Evolutionary conservation across 53 echinoderm and acorn worm species (phyloP).

Genomic region (Antedon mediterranea): DNA sequence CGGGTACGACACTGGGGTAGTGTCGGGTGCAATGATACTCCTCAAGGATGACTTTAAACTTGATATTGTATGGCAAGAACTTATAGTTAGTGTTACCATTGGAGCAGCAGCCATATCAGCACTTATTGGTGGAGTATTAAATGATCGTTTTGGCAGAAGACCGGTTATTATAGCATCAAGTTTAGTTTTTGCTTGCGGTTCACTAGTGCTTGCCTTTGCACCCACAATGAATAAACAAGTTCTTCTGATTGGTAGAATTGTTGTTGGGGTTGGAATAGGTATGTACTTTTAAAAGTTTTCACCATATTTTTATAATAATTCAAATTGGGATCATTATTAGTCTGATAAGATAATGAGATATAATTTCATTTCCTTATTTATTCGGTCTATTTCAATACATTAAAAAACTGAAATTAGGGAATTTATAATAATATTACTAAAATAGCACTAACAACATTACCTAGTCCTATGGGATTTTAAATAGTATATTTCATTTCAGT

Average conservation of each 20-base stretch:
- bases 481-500: no score
- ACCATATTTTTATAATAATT: no score
- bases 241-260: conserved; percentile 44
- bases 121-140: conserved; percentile 40
- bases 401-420: no score
- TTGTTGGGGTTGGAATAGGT: conserved; percentile 87
- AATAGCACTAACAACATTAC: no score
- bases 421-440: no score
- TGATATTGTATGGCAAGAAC: conserved; percentile 70
- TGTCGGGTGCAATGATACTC: conserved; percentile 86
- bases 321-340: no score
- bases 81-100: conserved; percentile 82
- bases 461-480: no score
- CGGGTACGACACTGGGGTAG: conserved; percentile 92
- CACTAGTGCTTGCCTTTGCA: conserved; percentile 39
- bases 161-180: conserved; percentile 63
- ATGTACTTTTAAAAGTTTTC: no score
- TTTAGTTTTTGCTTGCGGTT: conserved; percentile 48
- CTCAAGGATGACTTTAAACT: conserved; percentile 50
- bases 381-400: neutral
- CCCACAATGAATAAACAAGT: conserved; percentile 28
- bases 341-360: no score
- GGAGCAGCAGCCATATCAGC: conserved; percentile 73
- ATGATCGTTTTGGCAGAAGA: conserved; percentile 55
- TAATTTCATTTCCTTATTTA: neutral